Evolutionary conservation across 2,888 invertebrate species (phyloP).

Genomic region (Galerucella calmariensis): DNA sequence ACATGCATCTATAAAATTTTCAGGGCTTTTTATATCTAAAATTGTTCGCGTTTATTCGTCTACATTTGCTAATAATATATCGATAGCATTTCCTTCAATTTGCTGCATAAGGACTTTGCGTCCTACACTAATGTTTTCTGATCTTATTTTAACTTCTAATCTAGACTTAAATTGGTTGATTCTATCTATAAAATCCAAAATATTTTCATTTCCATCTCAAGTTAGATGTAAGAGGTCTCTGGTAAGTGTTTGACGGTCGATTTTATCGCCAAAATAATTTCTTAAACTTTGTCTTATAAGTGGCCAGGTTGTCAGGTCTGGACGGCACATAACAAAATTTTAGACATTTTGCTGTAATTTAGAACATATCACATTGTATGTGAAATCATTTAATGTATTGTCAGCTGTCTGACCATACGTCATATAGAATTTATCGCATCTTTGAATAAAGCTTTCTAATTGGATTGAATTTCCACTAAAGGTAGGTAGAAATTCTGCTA

Average conservation of each 20-base stretch:
- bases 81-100: constrained; percentile 16
- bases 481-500: too few relatives aligned
- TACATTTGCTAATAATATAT: constrained; percentile 6
- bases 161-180: too few relatives aligned
- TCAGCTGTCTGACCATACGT: too few relatives aligned
- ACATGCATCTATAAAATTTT: not conserved
- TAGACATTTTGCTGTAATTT: constrained; percentile 20
- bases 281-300: not conserved
- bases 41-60: not conserved
- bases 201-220: too few relatives aligned
- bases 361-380: not conserved
- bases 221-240: too few relatives aligned
- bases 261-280: constrained; percentile 51
- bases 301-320: constrained; percentile 37
- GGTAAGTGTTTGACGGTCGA: constrained; percentile 18
- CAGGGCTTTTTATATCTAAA: not conserved
- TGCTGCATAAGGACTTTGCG: constrained; percentile 11
- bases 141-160: too few relatives aligned
- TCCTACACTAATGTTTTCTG: not conserved
- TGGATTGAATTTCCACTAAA: too few relatives aligned
- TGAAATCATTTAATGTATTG: too few relatives aligned
- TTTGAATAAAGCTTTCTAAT: too few relatives aligned
- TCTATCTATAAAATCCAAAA: too few relatives aligned
- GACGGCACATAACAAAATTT: constrained; percentile 19
- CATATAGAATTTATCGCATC: too few relatives aligned